A percentile compares a stretch with the other conserved stretches of the same genome.
phyloP scores from a whole-genome alignment of 2,797 vertebrate genomes.

The Enteromius thamalakanensis region DNA sequence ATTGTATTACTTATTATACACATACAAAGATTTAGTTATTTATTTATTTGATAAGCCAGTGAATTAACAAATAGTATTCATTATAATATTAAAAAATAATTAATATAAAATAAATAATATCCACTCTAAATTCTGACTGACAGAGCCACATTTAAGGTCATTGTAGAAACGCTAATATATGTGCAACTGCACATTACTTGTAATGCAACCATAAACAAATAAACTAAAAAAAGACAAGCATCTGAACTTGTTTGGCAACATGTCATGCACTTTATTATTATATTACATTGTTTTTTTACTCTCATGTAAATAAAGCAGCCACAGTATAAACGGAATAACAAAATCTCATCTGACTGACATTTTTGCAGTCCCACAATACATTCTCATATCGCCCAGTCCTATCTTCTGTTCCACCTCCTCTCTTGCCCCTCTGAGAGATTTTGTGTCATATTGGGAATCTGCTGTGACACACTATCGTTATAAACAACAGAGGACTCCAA shows the following conservation, averaged over 20 bases:
- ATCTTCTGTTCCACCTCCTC: slow-evolving; percentile 57
- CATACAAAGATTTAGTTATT: background rate
- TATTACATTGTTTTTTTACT: background rate
- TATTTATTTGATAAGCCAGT: background rate
- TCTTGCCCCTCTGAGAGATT: background rate
- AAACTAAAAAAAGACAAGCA: background rate
- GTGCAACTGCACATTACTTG: background rate
- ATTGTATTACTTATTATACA: background rate
- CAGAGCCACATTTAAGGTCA: background rate
- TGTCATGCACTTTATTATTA: background rate
- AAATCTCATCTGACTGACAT: background rate
- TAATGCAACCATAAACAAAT: background rate
- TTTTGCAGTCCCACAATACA: background rate
- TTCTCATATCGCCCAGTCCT: background rate
- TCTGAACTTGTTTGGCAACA: background rate
- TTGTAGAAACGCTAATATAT: background rate
- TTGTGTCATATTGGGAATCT: slow-evolving; percentile 13
- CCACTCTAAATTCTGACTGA: background rate
- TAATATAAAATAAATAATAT: background rate
- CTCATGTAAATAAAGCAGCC: background rate
- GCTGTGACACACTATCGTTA: background rate
- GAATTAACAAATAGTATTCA: background rate
- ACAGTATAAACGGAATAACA: background rate
- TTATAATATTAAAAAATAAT: background rate
- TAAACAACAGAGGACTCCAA: slow-evolving; percentile 18